Base-by-base conservation (phyloP, 2,888 invertebrate genomes). In the Petrolisthes manimaculis region DNA sequence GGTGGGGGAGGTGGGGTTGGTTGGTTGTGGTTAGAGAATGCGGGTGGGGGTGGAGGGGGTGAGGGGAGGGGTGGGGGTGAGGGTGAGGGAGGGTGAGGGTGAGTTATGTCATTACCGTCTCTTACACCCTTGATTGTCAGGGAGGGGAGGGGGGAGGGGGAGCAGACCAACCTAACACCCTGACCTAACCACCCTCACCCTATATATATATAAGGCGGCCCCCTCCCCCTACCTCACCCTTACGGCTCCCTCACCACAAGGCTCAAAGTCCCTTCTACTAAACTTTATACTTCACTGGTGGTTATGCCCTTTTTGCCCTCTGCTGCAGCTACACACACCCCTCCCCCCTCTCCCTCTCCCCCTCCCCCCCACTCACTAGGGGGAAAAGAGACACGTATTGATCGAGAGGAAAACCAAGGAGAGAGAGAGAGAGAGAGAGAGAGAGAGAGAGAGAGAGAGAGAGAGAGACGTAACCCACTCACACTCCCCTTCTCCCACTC, bases 341-440 rank as follows among this genome's bases (percentile, higher is more conserved):
- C 61, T 3, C 21, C 4, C n/a, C 71, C 56, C 53, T 5, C 80
- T 56, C 56, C 37, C 80, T 51, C 21, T 21, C 80, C 24, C 80
- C 61, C 8, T 21, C 6, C 80, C 24, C 87, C 75, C 71, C 79
- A 51, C 79, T 80, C 83, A 79, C 71, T 79, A 24, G 67, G 79
- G 87, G 87, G 84, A 87, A 87, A 87, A 84, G 83, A 87, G 87
- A 87, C 87, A 87, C 79, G 87, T 87, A 87, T 87, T 87, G 51
- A 67, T 24, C 21, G 80, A 80, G 80, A 21, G 80, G 37, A 61
- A 80, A 21, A 61, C 12, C 14, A 61, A 61, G 80, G 53, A 24
- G 61, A 37, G 18, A 56, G 21, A n/a, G 21, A 67, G 54, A 37
- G 18, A 53, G 54, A n/a, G 77, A n/a, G 74, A 74, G 74, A 6